Percentiles rank a stretch among this genome's conserved stretches.
These are phyloP conservation scores for Terrapene triunguis DNA, from an alignment of 2,113 vertebrate genomes.

Conservation along the genomic window DNA sequence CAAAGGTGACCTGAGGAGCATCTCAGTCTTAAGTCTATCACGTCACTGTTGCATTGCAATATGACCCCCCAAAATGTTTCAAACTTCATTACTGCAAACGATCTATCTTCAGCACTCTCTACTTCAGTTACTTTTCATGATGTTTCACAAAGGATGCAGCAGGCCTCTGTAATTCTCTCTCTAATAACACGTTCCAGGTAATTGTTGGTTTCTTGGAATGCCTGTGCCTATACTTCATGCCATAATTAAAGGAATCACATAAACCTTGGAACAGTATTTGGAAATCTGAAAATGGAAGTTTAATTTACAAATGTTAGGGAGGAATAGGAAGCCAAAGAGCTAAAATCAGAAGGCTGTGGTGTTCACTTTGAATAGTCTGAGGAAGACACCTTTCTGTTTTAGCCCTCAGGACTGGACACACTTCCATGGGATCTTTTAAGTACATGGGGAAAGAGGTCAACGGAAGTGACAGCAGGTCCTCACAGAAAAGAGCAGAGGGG, in stretches of 20 bases:
- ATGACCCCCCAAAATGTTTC: neutral
- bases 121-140: conserved; percentile 46
- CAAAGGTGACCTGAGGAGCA: neutral
- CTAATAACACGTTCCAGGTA: conserved; percentile 78
- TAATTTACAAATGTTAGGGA: conserved; percentile 75
- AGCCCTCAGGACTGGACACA: neutral
- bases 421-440: neutral
- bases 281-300: conserved; percentile 82
- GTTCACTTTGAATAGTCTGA: conserved; percentile 17
- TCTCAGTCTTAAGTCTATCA: neutral
- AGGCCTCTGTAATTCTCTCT: conserved; percentile 66
- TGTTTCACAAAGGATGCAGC: conserved; percentile 70
- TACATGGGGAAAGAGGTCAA: neutral
- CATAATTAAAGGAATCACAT: conserved; percentile 83
- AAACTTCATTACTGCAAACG: conserved; percentile 45
- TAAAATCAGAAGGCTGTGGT: conserved; percentile 64
- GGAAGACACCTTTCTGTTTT: neutral
- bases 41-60: neutral
- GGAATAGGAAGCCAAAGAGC: conserved; percentile 70
- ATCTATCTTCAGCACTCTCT: conserved; percentile 48
- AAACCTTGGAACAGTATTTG: conserved; percentile 71
- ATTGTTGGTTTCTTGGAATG: conserved; percentile 78
- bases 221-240: conserved; percentile 73
- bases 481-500: neutral
- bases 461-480: neutral